Conservation (phyloP, 2,113 vertebrate species). For the Saccopteryx leptura region DNA sequence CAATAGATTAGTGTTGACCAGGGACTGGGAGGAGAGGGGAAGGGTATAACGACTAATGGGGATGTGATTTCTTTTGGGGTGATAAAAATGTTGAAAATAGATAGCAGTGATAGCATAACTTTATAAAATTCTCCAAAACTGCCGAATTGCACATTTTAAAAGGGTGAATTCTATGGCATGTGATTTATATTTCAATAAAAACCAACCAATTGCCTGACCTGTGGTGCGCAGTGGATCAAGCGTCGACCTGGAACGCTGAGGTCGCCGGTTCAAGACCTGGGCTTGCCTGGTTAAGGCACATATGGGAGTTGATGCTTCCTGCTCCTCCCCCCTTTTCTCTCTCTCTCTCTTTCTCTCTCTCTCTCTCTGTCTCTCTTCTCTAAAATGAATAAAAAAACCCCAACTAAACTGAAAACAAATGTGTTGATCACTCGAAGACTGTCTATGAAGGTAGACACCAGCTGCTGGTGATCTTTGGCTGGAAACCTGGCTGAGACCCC, state of each 20-base stretch:
- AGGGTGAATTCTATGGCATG: neutral
- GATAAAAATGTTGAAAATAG: neutral
- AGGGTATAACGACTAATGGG: neutral
- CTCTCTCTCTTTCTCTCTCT: too few relatives aligned
- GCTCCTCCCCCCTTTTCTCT: too few relatives aligned
- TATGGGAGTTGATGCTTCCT: too few relatives aligned
- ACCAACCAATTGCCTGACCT: neutral
- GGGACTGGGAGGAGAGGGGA: neutral
- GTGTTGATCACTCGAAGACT: neutral
- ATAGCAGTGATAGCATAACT: neutral
- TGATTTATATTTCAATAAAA: neutral
- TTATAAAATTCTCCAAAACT: neutral
- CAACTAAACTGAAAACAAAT: neutral
- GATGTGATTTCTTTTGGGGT: neutral
- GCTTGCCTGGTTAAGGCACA: too few relatives aligned
- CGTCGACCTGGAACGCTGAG: too few relatives aligned
- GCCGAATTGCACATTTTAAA: neutral
- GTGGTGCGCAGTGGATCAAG: too few relatives aligned
- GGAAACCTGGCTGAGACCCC: neutral
- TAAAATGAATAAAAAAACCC: too few relatives aligned
- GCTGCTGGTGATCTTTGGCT: too few relatives aligned
- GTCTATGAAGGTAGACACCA: neutral
- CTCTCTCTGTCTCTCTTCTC: too few relatives aligned
- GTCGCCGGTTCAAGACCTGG: too few relatives aligned
- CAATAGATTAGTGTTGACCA: neutral